Conservation (phyloP, 2,888 invertebrate genomes). For the Andrena marginata region DNA sequence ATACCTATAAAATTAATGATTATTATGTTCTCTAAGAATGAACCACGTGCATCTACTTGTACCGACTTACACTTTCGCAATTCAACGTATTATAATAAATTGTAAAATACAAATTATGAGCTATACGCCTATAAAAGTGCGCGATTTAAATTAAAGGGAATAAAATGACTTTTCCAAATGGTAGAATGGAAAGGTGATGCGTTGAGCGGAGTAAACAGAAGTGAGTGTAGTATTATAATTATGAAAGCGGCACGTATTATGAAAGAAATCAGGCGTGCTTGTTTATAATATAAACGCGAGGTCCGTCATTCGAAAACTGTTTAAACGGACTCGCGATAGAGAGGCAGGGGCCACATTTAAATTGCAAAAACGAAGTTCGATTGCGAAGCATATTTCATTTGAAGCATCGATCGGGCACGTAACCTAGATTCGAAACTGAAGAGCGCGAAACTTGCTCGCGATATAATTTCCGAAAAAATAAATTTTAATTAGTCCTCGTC, state of each 20-base stretch:
- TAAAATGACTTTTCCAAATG: neutral
- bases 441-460: constrained; percentile 23
- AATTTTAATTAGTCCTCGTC: constrained; percentile 61
- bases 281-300: neutral
- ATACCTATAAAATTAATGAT: too few species aligned
- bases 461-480: constrained; percentile 42
- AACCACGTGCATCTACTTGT: too few species aligned
- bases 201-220: neutral
- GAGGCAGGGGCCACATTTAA: neutral
- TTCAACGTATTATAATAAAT: too few species aligned
- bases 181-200: neutral
- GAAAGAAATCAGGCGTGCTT: neutral
- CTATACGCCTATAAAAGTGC: neutral
- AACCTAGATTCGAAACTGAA: constrained; percentile 47
- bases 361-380: constrained; percentile 19
- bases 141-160: neutral
- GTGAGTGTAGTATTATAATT: too few species aligned
- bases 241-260: neutral
- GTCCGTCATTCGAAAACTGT: neutral
- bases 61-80: too few species aligned
- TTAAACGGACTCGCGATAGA: neutral
- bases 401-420: constrained; percentile 42
- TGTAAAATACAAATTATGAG: too few species aligned
- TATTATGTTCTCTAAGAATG: too few species aligned
- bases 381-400: constrained; percentile 38